These are phyloP conservation scores for Pseudomugil gertrudae DNA, from an alignment of 2,797 vertebrate genomes.

Conservation along the genomic window DNA sequence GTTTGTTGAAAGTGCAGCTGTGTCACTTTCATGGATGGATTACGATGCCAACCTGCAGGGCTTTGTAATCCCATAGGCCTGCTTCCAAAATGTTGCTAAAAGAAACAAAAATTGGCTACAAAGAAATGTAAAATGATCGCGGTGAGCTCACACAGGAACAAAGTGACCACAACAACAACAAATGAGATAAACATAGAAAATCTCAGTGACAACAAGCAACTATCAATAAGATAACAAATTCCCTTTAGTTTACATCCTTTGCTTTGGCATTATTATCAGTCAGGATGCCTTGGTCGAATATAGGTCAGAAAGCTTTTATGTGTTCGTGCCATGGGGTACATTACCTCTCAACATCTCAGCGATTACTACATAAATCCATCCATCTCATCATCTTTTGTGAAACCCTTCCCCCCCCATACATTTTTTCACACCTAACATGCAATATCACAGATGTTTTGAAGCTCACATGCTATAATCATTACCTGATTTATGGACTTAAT, in stretches of 20 bases:
- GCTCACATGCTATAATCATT: not conserved
- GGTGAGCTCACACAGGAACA: not conserved
- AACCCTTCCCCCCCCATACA: not conserved
- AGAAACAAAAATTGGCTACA: not conserved
- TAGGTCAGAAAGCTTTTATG: not conserved
- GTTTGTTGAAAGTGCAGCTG: conserved; percentile 10
- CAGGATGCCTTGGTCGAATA: not conserved
- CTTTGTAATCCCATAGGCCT: not conserved
- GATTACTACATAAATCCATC: not conserved
- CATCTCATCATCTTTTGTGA: not conserved
- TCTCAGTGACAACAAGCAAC: not conserved
- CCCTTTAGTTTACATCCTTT: not conserved
- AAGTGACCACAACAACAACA: not conserved
- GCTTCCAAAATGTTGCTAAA: not conserved
- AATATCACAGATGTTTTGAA: too few relatives aligned
- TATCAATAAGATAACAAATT: not conserved
- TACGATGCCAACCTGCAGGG: not conserved
- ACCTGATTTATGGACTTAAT: not conserved
- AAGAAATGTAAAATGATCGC: not conserved
- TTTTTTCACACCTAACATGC: not conserved
- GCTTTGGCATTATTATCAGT: not conserved
- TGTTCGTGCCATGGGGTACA: not conserved
- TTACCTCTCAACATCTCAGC: not conserved
- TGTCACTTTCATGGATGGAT: conserved; percentile 1
- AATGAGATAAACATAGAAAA: not conserved